Conservation (phyloP, 2,888 invertebrate genomes). For the Nipponacmea schrenckii region DNA sequence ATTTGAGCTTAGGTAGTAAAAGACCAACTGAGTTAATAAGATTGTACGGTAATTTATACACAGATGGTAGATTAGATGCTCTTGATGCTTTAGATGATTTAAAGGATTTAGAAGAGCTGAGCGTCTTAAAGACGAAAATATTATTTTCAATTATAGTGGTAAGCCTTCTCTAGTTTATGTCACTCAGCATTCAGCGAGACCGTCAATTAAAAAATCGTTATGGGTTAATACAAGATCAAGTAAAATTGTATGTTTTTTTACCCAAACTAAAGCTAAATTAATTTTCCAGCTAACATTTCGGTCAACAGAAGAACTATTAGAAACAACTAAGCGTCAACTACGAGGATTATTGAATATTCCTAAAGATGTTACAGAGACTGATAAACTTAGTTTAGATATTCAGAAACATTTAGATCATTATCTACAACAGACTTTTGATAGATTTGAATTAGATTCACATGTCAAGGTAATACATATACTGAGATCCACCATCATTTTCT, state of each 20-base stretch:
- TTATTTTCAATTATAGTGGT: conserved; percentile 96
- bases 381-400: conserved; percentile 46
- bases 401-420: conserved; percentile 73
- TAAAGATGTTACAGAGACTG: conserved; percentile 25
- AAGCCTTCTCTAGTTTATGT: conserved; percentile 70
- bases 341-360: conserved; percentile 74
- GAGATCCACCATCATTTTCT: too few species aligned
- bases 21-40: conserved; percentile 74
- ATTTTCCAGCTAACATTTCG: conserved; percentile 78
- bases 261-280: too few species aligned
- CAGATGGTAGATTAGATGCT: conserved; percentile 84
- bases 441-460: conserved; percentile 72
- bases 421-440: conserved; percentile 78
- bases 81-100: conserved; percentile 86
- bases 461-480: conserved; percentile 68
- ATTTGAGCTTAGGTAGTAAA: conserved; percentile 58
- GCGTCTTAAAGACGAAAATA: conserved; percentile 92
- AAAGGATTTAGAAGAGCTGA: conserved; percentile 82
- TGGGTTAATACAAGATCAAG: too few species aligned
- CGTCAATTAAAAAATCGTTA: too few species aligned
- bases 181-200: too few species aligned
- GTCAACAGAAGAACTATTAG: conserved; percentile 76
- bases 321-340: conserved; percentile 79
- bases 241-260: too few species aligned
- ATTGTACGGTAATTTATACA: conserved; percentile 86